Percentiles rank a stretch among this genome's conserved stretches.
Conservation (phyloP, 2,888 invertebrate genomes). For the Microchrysa polita region DNA sequence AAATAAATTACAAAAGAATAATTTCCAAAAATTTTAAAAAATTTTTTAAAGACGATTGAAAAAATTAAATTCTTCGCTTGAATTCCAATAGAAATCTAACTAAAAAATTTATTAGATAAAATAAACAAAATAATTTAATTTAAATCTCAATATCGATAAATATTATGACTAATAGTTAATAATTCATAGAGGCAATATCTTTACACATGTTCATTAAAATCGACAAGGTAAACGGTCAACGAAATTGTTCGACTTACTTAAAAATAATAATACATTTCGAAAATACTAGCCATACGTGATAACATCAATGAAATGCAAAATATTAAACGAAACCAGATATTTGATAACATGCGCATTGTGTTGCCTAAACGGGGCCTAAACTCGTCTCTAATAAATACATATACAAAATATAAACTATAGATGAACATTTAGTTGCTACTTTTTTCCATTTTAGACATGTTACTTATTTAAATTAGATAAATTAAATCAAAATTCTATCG, state of each 20-base stretch:
- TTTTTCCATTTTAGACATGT: not conserved
- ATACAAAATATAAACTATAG: constrained; percentile 20
- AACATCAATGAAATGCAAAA: constrained; percentile 19
- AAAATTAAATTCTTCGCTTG: not conserved
- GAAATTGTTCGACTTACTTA: not conserved
- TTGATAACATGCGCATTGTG: not conserved
- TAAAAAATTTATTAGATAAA: not conserved
- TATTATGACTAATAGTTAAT: not conserved
- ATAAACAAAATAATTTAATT: constrained; percentile 4
- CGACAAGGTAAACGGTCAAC: not conserved
- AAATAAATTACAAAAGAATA: too few relatives aligned
- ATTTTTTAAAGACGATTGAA: too few relatives aligned
- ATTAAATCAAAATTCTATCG: constrained; percentile 47
- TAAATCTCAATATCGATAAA: not conserved
- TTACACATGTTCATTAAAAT: not conserved
- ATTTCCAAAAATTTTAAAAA: too few relatives aligned
- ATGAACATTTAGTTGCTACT: not conserved
- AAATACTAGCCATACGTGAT: not conserved
- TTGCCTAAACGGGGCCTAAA: constrained; percentile 35
- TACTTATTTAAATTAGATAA: constrained; percentile 9
- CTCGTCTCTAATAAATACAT: constrained; percentile 26
- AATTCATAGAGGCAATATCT: constrained; percentile 1
- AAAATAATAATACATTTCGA: not conserved
- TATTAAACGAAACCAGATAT: not conserved
- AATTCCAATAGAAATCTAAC: not conserved